Evolutionary conservation across 1,140 invertebrate genomes (phyloP).

Genomic region (Drosophila bipectinata): DNA sequence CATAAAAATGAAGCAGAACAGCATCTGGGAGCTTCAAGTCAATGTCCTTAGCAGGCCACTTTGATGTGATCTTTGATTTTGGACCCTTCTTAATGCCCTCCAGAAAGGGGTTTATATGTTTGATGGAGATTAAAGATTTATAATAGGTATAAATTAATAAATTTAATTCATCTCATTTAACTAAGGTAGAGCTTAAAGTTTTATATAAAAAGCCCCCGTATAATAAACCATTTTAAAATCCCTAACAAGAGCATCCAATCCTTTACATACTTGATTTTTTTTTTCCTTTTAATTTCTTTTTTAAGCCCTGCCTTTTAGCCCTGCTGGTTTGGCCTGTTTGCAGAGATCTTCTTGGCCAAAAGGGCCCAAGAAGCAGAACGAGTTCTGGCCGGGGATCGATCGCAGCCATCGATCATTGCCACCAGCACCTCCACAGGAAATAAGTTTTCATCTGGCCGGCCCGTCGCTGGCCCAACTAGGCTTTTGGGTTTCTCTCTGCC

Average conservation of each 20-base stretch:
- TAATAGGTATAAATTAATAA: not conserved
- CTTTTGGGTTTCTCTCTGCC: conserved; percentile 16
- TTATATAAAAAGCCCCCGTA: too few species aligned
- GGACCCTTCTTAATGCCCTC: conserved; percentile 6
- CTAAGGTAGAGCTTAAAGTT: too few species aligned
- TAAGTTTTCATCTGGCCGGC: conserved; percentile 20
- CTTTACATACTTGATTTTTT: not conserved
- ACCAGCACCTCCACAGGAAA: conserved; percentile 2
- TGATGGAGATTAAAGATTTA: too few species aligned
- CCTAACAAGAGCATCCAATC: not conserved
- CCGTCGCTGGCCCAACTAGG: not conserved
- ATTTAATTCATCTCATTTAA: too few species aligned
- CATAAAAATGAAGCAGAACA: conserved; percentile 21
- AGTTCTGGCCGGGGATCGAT: conserved; percentile 26
- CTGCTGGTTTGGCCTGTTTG: conserved; percentile 30
- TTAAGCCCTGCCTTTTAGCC: not conserved
- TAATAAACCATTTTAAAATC: not conserved
- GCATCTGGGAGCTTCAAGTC: conserved; percentile 42
- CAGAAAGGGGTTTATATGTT: too few species aligned
- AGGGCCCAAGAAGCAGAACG: conserved; percentile 29
- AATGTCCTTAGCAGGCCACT: conserved; percentile 64
- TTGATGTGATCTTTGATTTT: conserved; percentile 29
- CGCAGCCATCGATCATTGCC: conserved; percentile 10
- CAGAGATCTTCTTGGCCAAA: conserved; percentile 26
- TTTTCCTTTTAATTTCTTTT: conserved; percentile 5